phyloP scores from a whole-genome alignment of 2,113 vertebrate species.

The Caretta caretta region DNA sequence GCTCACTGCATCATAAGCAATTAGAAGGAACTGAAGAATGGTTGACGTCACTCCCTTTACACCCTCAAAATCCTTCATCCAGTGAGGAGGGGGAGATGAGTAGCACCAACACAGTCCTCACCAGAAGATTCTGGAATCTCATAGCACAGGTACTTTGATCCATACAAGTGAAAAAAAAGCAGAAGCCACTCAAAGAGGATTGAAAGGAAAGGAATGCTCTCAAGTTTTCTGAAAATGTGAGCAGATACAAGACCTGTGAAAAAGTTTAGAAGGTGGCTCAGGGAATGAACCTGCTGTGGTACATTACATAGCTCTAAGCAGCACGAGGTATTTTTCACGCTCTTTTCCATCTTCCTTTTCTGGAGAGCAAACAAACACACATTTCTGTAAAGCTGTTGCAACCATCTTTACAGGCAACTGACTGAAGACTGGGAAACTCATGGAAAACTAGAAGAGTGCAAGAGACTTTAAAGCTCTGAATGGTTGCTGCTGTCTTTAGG shows the following conservation, averaged over 20 bases:
- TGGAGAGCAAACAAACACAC: not conserved
- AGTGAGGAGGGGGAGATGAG: not conserved
- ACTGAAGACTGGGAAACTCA: not conserved
- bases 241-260: not conserved
- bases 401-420: not conserved
- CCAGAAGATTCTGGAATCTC: not conserved
- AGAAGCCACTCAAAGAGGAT: not conserved
- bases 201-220: not conserved
- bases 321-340: not conserved
- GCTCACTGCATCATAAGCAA: not conserved
- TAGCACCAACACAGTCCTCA: not conserved
- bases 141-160: fast-evolving
- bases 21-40: not conserved
- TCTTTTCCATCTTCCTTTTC: not conserved
- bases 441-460: not conserved
- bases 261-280: not conserved
- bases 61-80: not conserved
- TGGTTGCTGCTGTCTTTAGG: not conserved
- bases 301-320: not conserved
- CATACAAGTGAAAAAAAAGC: not conserved
- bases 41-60: not conserved
- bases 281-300: not conserved
- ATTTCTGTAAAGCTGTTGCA: not conserved
- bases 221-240: not conserved
- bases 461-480: not conserved